Conservation (phyloP, 2,113 vertebrate genomes). For the Romanogobio albipinnatus region DNA sequence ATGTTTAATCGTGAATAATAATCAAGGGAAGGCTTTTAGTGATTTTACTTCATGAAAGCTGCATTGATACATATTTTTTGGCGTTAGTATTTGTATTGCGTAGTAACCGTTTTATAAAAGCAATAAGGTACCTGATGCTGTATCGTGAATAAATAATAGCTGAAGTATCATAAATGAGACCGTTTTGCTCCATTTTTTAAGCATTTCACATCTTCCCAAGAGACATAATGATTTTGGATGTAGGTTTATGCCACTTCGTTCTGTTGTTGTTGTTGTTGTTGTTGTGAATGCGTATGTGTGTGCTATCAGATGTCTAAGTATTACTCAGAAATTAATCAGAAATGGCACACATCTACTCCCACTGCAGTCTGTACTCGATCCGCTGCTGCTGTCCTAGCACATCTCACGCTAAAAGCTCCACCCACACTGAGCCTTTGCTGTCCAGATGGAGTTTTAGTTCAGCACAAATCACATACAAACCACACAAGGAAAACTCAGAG, state of each 20-base stretch:
- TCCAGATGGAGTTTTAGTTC: slow-evolving; percentile 25
- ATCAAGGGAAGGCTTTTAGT: too few relatives aligned
- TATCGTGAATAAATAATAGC: too few relatives aligned
- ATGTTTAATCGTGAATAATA: too few relatives aligned
- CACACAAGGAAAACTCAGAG: neutral
- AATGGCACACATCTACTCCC: slow-evolving; percentile 27
- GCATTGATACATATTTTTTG: too few relatives aligned
- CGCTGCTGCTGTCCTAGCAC: neutral
- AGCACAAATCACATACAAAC: neutral
- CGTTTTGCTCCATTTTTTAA: slow-evolving; percentile 35
- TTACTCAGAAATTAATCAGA: slow-evolving; percentile 37
- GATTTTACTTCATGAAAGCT: too few relatives aligned
- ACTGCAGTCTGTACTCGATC: slow-evolving; percentile 65
- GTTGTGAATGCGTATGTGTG: slow-evolving; percentile 13
- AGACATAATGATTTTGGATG: slow-evolving; percentile 31
- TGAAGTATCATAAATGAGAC: too few relatives aligned
- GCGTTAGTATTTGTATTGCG: too few relatives aligned
- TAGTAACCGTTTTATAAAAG: too few relatives aligned
- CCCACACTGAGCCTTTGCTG: slow-evolving; percentile 14
- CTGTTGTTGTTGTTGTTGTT: slow-evolving; percentile 28
- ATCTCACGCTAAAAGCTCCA: slow-evolving; percentile 14
- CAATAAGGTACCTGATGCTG: too few relatives aligned
- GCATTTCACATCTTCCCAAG: neutral
- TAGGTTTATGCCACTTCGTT: slow-evolving; percentile 8
- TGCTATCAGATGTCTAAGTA: slow-evolving; percentile 14